Percentiles rank a stretch among this genome's conserved stretches.
Evolutionary conservation across 2,113 vertebrate species (phyloP).

Genomic region (Triplophysa rosa): DNA sequence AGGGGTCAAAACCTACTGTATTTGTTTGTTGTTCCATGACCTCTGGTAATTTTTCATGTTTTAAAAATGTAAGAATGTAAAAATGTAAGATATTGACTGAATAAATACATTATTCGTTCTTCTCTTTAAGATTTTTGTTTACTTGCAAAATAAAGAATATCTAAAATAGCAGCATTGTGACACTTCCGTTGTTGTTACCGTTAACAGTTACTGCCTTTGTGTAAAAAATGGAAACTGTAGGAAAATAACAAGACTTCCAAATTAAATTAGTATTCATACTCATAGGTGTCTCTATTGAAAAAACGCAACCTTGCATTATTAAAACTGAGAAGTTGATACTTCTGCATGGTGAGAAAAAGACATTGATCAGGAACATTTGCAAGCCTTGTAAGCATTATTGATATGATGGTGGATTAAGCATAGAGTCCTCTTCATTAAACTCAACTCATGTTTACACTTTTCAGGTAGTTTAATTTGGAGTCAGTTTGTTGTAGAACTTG

Average conservation of each 20-base stretch:
- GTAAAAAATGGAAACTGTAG: constrained; percentile 53
- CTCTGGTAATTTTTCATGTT: too few relatives aligned
- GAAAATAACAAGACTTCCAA: constrained; percentile 51
- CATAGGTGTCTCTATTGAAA: constrained; percentile 56
- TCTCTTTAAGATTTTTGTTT: constrained; percentile 27
- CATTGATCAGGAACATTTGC: background rate
- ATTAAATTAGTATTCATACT: constrained; percentile 50
- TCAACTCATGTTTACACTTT: background rate
- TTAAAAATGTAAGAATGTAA: too few relatives aligned
- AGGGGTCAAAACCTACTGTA: too few relatives aligned
- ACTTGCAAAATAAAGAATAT: constrained; percentile 34
- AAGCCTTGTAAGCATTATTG: background rate
- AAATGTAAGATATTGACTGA: constrained; percentile 11
- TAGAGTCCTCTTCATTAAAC: background rate
- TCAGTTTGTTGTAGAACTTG: background rate
- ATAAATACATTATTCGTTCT: constrained; percentile 44
- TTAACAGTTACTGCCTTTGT: constrained; percentile 48
- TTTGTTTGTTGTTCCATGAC: too few relatives aligned
- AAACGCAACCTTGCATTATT: constrained; percentile 43
- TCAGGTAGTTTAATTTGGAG: background rate
- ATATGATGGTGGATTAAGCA: background rate
- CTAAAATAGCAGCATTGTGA: constrained; percentile 32
- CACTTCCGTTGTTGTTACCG: constrained; percentile 41
- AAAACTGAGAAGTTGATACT: background rate
- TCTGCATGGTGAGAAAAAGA: background rate